phyloP scores from a whole-genome alignment of 1,140 invertebrate species.

The Drosophila tropicalis region DNA sequence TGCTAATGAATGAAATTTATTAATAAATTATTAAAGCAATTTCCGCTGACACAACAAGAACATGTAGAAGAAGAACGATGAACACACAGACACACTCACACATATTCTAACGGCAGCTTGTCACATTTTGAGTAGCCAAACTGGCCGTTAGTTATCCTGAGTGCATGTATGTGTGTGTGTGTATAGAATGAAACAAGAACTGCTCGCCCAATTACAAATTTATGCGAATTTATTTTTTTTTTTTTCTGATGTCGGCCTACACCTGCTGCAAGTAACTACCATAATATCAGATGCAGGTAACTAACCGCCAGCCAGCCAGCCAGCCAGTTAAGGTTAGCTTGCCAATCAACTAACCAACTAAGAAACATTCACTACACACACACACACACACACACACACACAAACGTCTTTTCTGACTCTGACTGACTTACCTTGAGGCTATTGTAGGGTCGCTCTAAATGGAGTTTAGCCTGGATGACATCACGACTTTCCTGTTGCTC shows the following conservation, averaged over 20 bases:
- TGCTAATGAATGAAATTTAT: slow-evolving; percentile 69
- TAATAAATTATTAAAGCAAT: slow-evolving; percentile 79
- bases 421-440: slow-evolving; percentile 86
- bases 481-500: slow-evolving; percentile 71
- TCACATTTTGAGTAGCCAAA: slow-evolving; percentile 48
- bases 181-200: slow-evolving; percentile 4
- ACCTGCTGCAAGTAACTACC: slow-evolving; percentile 3
- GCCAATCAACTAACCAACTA: background rate
- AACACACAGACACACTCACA: slow-evolving; percentile 10
- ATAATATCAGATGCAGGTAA: background rate
- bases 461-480: slow-evolving; percentile 75
- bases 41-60: slow-evolving; percentile 55
- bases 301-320: background rate
- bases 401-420: no score
- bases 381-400: no score
- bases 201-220: slow-evolving; percentile 43
- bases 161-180: slow-evolving; percentile 6
- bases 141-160: slow-evolving; percentile 35
- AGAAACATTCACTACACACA: background rate
- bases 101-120: slow-evolving; percentile 56
- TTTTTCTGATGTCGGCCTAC: slow-evolving; percentile 17
- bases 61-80: background rate
- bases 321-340: no score
- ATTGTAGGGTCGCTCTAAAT: slow-evolving; percentile 85
- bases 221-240: slow-evolving; percentile 23